Conservation (phyloP, 2,113 vertebrate species). For the Ictalurus punctatus region DNA sequence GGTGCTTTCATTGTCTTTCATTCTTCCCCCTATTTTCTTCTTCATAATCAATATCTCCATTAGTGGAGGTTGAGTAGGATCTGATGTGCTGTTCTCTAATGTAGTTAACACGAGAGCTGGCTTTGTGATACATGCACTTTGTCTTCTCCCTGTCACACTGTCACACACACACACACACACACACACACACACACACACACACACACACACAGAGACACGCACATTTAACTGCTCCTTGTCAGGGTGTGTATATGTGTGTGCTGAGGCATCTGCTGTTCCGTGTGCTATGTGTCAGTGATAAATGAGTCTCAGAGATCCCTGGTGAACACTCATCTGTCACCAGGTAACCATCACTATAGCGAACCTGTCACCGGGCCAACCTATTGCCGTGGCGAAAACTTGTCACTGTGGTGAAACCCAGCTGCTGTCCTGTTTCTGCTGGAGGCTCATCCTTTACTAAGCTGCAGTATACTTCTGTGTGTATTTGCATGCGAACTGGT, state of each 20-base stretch:
- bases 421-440: conserved; percentile 36
- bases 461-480: conserved; percentile 1
- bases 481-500: background rate
- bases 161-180: background rate
- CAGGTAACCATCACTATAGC: conserved; percentile 50
- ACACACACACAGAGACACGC: background rate
- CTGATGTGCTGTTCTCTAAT: conserved; percentile 14
- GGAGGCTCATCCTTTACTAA: conserved; percentile 42
- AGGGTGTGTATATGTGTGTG: conserved; percentile 43
- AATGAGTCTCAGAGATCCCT: conserved; percentile 55
- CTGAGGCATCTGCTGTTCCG: conserved; percentile 61
- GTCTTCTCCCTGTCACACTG: conserved; percentile 11
- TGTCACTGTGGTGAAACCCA: conserved; percentile 45
- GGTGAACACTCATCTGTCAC: conserved; percentile 55
- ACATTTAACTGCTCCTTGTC: conserved; percentile 25
- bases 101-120: conserved; percentile 32
- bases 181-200: background rate
- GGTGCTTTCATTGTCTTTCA: background rate
- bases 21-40: background rate
- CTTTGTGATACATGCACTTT: conserved; percentile 37
- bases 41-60: conserved; percentile 50
- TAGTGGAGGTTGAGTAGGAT: conserved; percentile 33
- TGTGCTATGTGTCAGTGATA: conserved; percentile 64
- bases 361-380: conserved; percentile 50
- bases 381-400: conserved; percentile 37